Evolutionary conservation across 2,113 vertebrate species (phyloP), one percentile per base, ranked within the genome.

Genomic region (Brienomyrus brachyistius): DNA sequence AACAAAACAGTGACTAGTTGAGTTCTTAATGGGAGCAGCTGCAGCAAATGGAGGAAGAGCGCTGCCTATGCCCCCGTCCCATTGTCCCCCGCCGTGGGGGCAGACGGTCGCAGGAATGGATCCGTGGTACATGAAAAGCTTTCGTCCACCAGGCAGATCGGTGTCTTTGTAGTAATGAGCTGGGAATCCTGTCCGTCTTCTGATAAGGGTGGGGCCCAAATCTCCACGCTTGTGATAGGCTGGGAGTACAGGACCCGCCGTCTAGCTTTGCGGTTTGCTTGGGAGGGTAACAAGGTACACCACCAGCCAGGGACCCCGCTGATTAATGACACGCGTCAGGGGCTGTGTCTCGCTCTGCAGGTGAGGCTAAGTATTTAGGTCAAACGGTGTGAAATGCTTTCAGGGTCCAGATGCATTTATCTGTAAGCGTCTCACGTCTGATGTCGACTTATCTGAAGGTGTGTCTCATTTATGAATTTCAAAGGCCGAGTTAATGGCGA

Each of bases 271-370:
- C 48, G 9, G 35, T 21, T 54, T 45, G 13, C 88, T 35, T 74
- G 45, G 27, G 88, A 88, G 88, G 21, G 66, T 35, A 43, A 89
- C 43, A 40, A 23, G 89, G 62, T 70, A 62, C 31, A 1, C 45
- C 27, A 19, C 21, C 47, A 27, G 47, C 51, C 45, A 86, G 88
- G 89, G 87, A 91, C 66, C 86, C 47, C 88, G 91, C 91, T 77
- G 91, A 94, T 93, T 93, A 92, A 92, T 92, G 92, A 87, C 90
- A 90, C 11, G 0, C 0, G 40, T 88, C 92, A 91, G 90, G 91
- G 80, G 90, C 89, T 89, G 50, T 47, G 23, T 66, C 90, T 89
- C 92, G 90, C 92, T 94, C n/a, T 93, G 90, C 92, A 91, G 92
- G 89, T 89, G 84, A 91, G 90, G 91, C 82, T 91, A 91, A 92